Evolutionary conservation across 2,113 vertebrate genomes (phyloP).

Genomic region (Engraulis encrasicolus): DNA sequence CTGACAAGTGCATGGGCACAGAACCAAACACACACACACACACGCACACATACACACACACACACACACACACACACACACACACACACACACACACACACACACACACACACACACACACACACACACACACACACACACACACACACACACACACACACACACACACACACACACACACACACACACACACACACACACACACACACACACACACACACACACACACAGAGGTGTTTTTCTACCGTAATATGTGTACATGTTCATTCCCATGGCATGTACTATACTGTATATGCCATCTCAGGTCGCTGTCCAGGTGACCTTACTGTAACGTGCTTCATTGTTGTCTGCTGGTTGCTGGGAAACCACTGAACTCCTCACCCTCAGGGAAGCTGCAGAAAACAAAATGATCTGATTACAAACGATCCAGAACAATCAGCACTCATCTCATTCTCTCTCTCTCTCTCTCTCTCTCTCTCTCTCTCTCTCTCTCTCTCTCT

Average conservation of each 20-base stretch:
- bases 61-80: too few species aligned
- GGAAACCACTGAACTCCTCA: conserved; percentile 45
- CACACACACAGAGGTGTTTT: neutral
- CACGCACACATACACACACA: too few species aligned
- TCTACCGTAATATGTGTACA: neutral
- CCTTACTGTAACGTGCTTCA: neutral
- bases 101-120: too few species aligned
- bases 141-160: neutral
- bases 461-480: neutral
- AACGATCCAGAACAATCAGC: conserved; percentile 37
- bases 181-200: conserved; percentile 5
- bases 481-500: conserved; percentile 6
- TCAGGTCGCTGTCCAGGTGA: neutral
- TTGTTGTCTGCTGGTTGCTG: conserved; percentile 31
- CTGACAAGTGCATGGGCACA: conserved; percentile 31
- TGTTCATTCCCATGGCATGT: neutral
- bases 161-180: conserved; percentile 1
- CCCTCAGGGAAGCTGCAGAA: conserved; percentile 31
- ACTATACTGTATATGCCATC: neutral
- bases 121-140: neutral
- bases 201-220: conserved; percentile 25
- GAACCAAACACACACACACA: too few species aligned
- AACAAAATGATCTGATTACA: conserved; percentile 52
- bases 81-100: too few species aligned
- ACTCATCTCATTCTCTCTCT: neutral